Evolutionary conservation across 2,113 vertebrate species (phyloP), one percentile per base, ranked within the genome.

Genomic region (Reinhardtius hippoglossoides): DNA sequence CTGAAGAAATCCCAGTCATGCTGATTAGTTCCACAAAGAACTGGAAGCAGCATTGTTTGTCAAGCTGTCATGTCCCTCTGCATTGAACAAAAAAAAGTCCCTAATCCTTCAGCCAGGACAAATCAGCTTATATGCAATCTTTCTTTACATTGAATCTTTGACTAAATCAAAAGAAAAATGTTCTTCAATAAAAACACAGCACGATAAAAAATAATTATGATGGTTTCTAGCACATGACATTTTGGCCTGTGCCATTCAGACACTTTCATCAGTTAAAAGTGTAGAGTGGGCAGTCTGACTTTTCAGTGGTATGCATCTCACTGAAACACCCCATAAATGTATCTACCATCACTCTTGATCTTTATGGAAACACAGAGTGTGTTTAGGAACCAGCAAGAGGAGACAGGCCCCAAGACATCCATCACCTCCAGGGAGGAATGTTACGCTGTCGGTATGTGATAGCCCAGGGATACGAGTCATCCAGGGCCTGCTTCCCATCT

Each of bases 371-470:
- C 76, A 81, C 74, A 50, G 44, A 69, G 73, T 68, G 57, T 79
- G 69, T 56, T 62, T 72, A 80, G 73, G 50, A 79, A 66, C 50
- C 18, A 91, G 85, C 92, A 92, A 89, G 93, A 93, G 91, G 82
- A 92, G 90, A 93, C 93, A 92, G 71, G 93, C 80, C 89, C 85
- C 62, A 0, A 90, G 82, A 91, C 89, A 94, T 92, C 81, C 81
- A 90, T 91, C 83, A 91, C 88, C 89, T 90, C 62, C 62, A 66
- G 85, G 80, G 70, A 89, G 92, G 86, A 92, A 92, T 95, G 85
- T 88, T 73, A 71, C 78, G 85, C 74, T 80, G 52, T 67, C 65
- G 77, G 82, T 81, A 85, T 91, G 82, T 79, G 89, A 86, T 71
- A 81, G 73, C 89, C 72, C 56, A 60, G 84, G 78, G 85, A 91